Base-by-base conservation (phyloP, 1,140 invertebrate species). In the Pinna nobilis region DNA sequence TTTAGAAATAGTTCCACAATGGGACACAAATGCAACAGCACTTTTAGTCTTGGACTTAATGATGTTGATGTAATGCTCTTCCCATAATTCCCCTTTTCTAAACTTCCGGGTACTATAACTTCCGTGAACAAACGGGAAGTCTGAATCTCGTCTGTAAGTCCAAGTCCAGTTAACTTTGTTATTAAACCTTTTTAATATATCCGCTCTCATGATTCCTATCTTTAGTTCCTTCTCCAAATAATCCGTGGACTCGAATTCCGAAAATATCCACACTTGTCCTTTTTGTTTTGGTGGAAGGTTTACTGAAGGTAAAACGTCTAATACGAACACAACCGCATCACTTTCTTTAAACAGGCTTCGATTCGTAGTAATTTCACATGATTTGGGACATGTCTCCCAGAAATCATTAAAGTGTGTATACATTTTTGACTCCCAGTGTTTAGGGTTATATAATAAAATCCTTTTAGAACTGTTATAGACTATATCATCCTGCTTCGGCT, bases 1-100 rank as follows among this genome's bases (percentile, higher is more conserved):
- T 81, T 32, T 73, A 23, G 78, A 98, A 33, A 94, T 92, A 0
- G 96, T 95, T 74, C 93, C 94, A 86, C 97, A 99, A 89, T 98
- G 98, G 28, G 96, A 98, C 20, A 98, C 97, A 88, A 98, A 98
- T 41, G 96, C 97, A 3, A 97, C 96, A 11, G 49, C 49, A 69
- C 77, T 73, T 13, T 35, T 76, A 28, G 66, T 64, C 11, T 64
- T 66, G 2, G 33, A 23, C 18, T 9, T 44, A 0, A 25, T 9
- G 88, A 15, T 20, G 49, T 75, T 73, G 80, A 81, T 18, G 67
- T 81, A 44, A 83, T 86, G 33, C 80, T 80, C 6, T 11, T 37
- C 1, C 76, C 77, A 68, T 80, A 82, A 74, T 82, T 82, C 72
- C 55, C 41, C 39, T 32, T 76, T 71, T 32, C 23, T 60, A 35